Base-by-base conservation (phyloP, 2,888 invertebrate species). In the Lamellibrachia satsuma region DNA sequence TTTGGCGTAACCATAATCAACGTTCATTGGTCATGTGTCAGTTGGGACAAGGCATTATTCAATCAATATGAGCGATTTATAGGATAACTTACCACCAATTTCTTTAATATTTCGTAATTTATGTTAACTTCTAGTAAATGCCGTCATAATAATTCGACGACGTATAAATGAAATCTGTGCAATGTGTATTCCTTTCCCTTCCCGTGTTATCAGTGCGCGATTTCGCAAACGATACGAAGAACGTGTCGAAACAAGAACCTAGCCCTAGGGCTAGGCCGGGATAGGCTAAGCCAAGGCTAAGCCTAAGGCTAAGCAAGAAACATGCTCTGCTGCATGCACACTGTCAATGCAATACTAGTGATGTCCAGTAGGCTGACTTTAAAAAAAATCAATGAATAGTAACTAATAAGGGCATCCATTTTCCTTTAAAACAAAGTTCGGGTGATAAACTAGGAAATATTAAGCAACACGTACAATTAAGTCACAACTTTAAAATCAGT, bases 1-100 rank as follows among this genome's bases (percentile, higher is more conserved):
- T 75, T 75, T 75, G 75, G 75, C 75, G 75, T 75, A 75, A 75
- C 75, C 75, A 75, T 75, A 75, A 75, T 75, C 75, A 75, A 75
- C 75, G 75, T 75, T 75, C 22, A 75, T 75, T 75, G 75, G 75
- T 75, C 75, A 75, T 75, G 75, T 75, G 75, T 75, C 75, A 22
- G n/a, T 6, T 75, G 75, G 75, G 75, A 75, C 22, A 75, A 75
- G 75, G 75, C 75, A 75, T 75, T 75, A 75, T 75, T 75, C 75
- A 75, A 75, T 75, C 15, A 75, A 22, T 75, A 75, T 75, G 22
- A 75, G 75, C 75, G 2, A 75, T 75, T 75, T 75, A n/a, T 15
- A 75, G 75, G 22, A 75, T 22, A 75, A 75, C 75, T 75, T 75
- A 75, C 75, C 75, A 75, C 15, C 3, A 75, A 4, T 75, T 22